These are phyloP conservation scores for Xiphophorus birchmanni DNA, from an alignment of 2,797 vertebrate genomes.

Conservation along the genomic window DNA sequence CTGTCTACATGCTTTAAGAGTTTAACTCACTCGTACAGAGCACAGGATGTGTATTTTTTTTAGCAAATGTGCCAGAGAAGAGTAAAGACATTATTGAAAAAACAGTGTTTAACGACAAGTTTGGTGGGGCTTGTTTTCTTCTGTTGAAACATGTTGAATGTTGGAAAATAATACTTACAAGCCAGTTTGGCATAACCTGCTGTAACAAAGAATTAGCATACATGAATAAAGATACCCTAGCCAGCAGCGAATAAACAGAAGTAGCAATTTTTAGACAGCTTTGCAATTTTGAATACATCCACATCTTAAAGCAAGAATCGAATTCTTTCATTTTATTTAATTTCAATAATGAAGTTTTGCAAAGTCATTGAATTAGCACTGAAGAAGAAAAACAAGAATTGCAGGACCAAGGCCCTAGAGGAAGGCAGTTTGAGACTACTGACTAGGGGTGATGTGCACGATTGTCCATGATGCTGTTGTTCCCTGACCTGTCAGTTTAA, in stretches of 20 bases:
- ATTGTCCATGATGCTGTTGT: neutral
- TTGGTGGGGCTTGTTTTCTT: conserved; percentile 24
- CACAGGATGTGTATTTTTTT: conserved; percentile 9
- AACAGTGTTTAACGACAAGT: conserved; percentile 17
- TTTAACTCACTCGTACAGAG: conserved; percentile 6
- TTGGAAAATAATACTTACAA: conserved; percentile 18
- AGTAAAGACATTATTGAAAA: conserved; percentile 4
- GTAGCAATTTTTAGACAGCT: neutral
- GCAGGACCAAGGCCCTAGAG: neutral
- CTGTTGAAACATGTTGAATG: conserved; percentile 31
- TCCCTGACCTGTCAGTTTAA: neutral
- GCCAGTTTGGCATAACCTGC: conserved; percentile 35
- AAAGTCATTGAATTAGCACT: no score
- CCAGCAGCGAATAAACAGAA: conserved; percentile 5
- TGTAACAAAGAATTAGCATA: conserved; percentile 7
- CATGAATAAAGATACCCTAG: neutral
- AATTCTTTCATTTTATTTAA: neutral
- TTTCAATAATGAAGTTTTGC: no score
- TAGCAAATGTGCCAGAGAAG: conserved; percentile 32
- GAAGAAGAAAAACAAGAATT: no score
- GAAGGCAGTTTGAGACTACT: no score
- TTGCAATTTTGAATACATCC: conserved; percentile 3
- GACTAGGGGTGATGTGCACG: neutral
- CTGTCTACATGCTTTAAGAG: conserved; percentile 23
- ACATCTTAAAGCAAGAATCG: neutral